phyloP scores from a whole-genome alignment of 2,113 vertebrate genomes.

The Myrmophylax atrothorax region DNA sequence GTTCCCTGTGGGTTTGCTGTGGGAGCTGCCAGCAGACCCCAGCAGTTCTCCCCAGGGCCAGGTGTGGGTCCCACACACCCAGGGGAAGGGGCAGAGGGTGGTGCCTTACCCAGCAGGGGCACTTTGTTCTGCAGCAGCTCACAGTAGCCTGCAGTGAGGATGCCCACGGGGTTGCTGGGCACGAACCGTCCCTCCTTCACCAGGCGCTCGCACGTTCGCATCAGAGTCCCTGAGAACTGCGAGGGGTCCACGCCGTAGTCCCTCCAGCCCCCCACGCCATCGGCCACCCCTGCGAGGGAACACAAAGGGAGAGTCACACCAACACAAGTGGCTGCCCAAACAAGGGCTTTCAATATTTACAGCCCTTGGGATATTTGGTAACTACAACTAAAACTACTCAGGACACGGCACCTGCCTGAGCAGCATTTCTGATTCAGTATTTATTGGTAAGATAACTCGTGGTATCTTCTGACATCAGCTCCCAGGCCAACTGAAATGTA shows the following conservation, averaged over 20 bases:
- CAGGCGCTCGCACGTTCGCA: slow-evolving; percentile 94
- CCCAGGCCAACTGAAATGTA: background rate
- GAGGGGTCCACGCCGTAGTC: slow-evolving; percentile 99
- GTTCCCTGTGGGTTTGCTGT: no score
- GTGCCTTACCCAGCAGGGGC: slow-evolving; percentile 92
- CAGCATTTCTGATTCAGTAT: background rate
- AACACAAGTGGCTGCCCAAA: background rate
- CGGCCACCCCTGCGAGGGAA: slow-evolving; percentile 87
- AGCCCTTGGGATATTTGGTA: background rate
- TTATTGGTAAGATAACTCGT: background rate
- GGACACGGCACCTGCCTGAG: background rate
- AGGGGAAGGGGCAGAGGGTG: background rate
- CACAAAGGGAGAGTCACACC: background rate
- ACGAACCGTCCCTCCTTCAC: slow-evolving; percentile 96
- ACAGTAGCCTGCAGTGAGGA: slow-evolving; percentile 93
- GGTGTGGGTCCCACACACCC: no score
- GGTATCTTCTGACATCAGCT: background rate
- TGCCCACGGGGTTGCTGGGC: slow-evolving; percentile 92
- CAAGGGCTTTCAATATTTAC: background rate
- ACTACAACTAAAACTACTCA: background rate
- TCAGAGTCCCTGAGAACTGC: slow-evolving; percentile 97
- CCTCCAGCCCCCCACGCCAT: slow-evolving; percentile 97
- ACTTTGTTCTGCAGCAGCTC: slow-evolving; percentile 99
- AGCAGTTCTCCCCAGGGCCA: no score
- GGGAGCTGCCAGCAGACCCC: no score